A percentile compares a stretch with the other conserved stretches of the same genome.
These are phyloP conservation scores for Muscidifurax raptorellus DNA, from an alignment of 1,140 invertebrate genomes.

Conservation along the genomic window DNA sequence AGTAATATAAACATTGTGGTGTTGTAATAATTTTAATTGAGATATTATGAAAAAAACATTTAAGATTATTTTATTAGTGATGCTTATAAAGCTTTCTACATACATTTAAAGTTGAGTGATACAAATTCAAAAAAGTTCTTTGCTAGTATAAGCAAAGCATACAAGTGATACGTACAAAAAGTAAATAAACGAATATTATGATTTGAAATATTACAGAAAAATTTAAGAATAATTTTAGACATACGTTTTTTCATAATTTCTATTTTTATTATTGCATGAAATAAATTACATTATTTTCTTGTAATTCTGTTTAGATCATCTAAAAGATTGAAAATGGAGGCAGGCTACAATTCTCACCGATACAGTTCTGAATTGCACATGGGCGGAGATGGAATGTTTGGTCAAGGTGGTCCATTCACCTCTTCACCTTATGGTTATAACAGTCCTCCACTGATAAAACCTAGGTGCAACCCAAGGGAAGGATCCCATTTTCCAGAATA, in stretches of 20 bases:
- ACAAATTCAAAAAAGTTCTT: background rate
- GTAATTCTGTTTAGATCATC: constrained; percentile 75
- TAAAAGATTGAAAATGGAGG: constrained; percentile 80
- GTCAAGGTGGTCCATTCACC: constrained; percentile 68
- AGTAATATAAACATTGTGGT: background rate
- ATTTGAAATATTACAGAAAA: background rate
- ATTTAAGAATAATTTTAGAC: background rate
- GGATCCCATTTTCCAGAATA: constrained; percentile 60
- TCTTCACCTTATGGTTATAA: constrained; percentile 71
- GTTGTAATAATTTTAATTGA: background rate
- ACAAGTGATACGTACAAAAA: background rate
- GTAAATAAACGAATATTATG: background rate
- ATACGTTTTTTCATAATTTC: constrained; percentile 25
- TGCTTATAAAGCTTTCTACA: background rate
- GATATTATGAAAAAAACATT: constrained; percentile 19
- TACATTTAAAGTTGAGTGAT: background rate
- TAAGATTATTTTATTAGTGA: background rate
- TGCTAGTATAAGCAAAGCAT: background rate
- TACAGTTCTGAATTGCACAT: constrained; percentile 69
- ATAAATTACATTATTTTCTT: background rate
- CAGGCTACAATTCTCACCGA: constrained; percentile 74
- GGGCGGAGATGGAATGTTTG: constrained; percentile 71
- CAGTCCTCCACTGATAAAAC: constrained; percentile 67
- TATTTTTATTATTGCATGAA: background rate
- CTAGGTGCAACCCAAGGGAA: constrained; percentile 67